These are phyloP conservation scores for Sternarchorhynchus goeldii DNA, from an alignment of 2,797 vertebrate species.

Conservation along the genomic window DNA sequence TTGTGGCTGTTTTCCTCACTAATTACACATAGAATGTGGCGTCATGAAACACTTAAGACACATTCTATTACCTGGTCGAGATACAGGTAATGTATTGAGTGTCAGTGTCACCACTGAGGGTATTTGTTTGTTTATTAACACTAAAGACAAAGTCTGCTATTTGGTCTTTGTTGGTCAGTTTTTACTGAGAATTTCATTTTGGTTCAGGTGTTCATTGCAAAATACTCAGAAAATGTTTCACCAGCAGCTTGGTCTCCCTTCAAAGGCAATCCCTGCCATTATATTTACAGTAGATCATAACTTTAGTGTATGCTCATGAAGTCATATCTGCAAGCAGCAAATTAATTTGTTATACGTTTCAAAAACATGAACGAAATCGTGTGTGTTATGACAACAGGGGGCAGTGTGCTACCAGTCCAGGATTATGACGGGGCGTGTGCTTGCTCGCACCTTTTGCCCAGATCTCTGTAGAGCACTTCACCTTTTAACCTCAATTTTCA, in stretches of 20 bases:
- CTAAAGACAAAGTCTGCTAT: no score
- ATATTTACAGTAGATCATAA: background rate
- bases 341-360: background rate
- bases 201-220: background rate
- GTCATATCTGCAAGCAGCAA: background rate
- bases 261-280: no score
- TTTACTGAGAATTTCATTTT: no score
- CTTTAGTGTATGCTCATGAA: background rate
- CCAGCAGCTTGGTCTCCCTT: background rate
- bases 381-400: background rate
- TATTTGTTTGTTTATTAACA: background rate
- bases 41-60: constrained; percentile 1
- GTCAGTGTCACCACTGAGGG: background rate
- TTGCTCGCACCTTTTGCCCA: background rate
- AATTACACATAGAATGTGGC: constrained; percentile 50
- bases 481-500: background rate
- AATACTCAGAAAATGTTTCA: constrained; percentile 30
- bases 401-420: constrained; percentile 19
- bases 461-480: background rate
- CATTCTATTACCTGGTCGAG: background rate
- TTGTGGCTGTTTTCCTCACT: constrained; percentile 44
- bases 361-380: background rate
- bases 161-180: no score
- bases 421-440: no score
- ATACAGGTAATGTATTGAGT: constrained; percentile 43